Conservation (phyloP, 2,888 invertebrate genomes). For the Hedychridium roseum region DNA sequence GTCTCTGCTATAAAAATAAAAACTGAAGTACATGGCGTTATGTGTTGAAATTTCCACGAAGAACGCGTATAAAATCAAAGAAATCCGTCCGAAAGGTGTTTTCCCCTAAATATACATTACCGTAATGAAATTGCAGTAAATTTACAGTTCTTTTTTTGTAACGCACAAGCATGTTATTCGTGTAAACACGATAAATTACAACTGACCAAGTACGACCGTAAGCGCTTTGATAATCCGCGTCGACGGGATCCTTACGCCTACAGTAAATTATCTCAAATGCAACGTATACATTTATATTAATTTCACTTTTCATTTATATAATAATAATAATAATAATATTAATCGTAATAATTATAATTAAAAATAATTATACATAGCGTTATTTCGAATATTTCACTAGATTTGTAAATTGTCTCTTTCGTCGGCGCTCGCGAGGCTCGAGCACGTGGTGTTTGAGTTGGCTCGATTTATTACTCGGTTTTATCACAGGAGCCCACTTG, state of each 20-base stretch:
- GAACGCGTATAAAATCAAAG: too few species aligned
- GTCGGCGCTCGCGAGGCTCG: slow-evolving; percentile 15
- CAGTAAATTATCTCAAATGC: slow-evolving; percentile 38
- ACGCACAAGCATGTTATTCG: too few species aligned
- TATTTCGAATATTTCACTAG: slow-evolving; percentile 60
- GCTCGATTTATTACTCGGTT: slow-evolving; percentile 47
- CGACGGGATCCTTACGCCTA: slow-evolving; percentile 20
- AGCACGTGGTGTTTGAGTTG: slow-evolving; percentile 35
- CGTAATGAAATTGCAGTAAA: too few species aligned
- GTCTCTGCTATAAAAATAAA: too few species aligned
- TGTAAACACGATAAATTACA: too few species aligned
- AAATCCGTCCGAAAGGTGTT: too few species aligned
- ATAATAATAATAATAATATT: slow-evolving; percentile 32
- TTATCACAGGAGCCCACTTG: slow-evolving; percentile 60
- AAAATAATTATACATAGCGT: slow-evolving; percentile 41
- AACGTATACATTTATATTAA: slow-evolving; percentile 53
- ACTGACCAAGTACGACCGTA: too few species aligned
- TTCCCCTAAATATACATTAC: too few species aligned
- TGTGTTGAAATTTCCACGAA: too few species aligned
- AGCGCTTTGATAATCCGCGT: too few species aligned
- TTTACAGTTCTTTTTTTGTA: too few species aligned
- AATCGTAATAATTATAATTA: slow-evolving; percentile 39
- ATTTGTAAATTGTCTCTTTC: slow-evolving; percentile 52
- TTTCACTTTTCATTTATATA: slow-evolving; percentile 47
- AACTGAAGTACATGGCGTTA: too few species aligned